Conservation (phyloP, 2,797 vertebrate species). For the Acanthornis magna region DNA sequence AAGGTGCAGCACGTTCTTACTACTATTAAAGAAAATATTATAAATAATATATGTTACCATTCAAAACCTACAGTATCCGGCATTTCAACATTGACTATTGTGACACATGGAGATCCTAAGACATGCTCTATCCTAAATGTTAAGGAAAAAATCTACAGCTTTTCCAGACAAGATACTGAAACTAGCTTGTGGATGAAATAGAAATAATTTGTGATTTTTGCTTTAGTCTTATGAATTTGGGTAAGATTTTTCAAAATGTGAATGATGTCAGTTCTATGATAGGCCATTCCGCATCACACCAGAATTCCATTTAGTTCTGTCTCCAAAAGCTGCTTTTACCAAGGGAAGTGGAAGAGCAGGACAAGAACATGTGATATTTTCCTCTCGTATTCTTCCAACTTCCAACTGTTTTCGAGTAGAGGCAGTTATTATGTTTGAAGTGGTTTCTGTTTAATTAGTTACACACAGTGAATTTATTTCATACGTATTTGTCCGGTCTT, state of each 20-base stretch:
- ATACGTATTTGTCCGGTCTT: not conserved
- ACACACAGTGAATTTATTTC: not conserved
- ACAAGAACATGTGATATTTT: not conserved
- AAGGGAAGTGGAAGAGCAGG: not conserved
- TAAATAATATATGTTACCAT: not conserved
- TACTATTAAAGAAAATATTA: not conserved
- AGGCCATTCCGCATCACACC: not conserved
- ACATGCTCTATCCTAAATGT: rapidly evolving
- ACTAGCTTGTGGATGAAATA: not conserved
- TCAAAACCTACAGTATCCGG: not conserved
- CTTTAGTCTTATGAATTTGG: not conserved
- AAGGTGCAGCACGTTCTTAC: not conserved
- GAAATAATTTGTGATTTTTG: not conserved
- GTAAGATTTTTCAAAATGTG: not conserved
- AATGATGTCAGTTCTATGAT: not conserved
- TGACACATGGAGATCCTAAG: not conserved
- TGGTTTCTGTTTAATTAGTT: not conserved
- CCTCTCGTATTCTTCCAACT: not conserved
- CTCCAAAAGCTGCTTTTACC: not conserved
- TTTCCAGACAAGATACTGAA: not conserved
- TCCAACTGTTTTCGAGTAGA: not conserved
- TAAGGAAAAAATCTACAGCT: not conserved
- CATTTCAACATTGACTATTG: not conserved
- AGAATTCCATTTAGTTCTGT: not conserved
- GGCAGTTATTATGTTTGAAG: not conserved